phyloP scores from a whole-genome alignment of 2,797 vertebrate species.

The Schizopygopsis malacanthus region DNA sequence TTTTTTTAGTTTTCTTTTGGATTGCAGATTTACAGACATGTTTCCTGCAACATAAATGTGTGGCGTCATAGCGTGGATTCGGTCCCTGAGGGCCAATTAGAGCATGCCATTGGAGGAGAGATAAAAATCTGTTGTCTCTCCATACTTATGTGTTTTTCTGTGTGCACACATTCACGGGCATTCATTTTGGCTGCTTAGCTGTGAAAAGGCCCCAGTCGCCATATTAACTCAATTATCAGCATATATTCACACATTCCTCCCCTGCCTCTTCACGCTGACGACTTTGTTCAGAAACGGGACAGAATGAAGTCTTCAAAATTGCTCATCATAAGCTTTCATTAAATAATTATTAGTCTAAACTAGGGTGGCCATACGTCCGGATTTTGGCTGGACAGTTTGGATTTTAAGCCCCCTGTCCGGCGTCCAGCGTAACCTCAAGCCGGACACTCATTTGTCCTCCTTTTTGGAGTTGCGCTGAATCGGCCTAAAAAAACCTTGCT shows the following conservation, averaged over 20 bases:
- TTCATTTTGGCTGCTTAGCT: slow-evolving; percentile 25
- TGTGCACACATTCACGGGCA: slow-evolving; percentile 1
- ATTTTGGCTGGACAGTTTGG: too few relatives aligned
- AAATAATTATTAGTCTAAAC: slow-evolving; percentile 12
- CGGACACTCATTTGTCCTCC: too few relatives aligned
- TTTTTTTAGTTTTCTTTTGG: not conserved
- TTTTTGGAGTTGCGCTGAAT: too few relatives aligned
- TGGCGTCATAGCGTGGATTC: not conserved
- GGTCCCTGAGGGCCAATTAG: slow-evolving; percentile 41
- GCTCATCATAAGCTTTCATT: slow-evolving; percentile 39
- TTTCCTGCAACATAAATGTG: not conserved
- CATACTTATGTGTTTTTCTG: slow-evolving; percentile 6
- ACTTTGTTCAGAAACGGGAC: slow-evolving; percentile 16
- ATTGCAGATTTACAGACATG: slow-evolving; percentile 13
- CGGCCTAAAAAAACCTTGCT: too few relatives aligned
- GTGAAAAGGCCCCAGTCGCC: slow-evolving; percentile 6
- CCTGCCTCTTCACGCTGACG: not conserved
- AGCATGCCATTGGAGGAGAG: slow-evolving; percentile 5
- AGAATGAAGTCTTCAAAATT: slow-evolving; percentile 37
- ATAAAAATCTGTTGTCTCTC: slow-evolving; percentile 35
- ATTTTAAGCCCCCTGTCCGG: too few relatives aligned
- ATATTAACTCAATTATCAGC: slow-evolving; percentile 27
- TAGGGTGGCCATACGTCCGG: too few relatives aligned
- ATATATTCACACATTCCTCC: slow-evolving; percentile 29
- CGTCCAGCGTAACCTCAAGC: too few relatives aligned